Percentiles rank a stretch among this genome's conserved stretches.
phyloP scores from a whole-genome alignment of 2,888 invertebrate genomes.

The Gasteruption jaculator region DNA sequence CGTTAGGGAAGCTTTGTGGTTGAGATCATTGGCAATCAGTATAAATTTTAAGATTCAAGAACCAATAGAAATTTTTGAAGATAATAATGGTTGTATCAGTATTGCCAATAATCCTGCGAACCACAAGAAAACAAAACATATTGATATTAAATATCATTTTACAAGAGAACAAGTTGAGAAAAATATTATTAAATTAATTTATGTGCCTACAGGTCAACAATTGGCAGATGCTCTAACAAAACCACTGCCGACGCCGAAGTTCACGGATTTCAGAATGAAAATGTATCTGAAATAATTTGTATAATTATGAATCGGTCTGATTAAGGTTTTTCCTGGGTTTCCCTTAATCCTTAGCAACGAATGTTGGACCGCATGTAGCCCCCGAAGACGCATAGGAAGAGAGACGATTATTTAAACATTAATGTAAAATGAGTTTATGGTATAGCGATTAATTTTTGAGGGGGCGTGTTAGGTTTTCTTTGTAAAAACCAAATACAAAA shows the following conservation, averaged over 20 bases:
- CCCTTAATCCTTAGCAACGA: constrained; percentile 13
- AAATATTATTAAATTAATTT: constrained; percentile 54
- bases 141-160: constrained; percentile 35
- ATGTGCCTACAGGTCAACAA: constrained; percentile 55
- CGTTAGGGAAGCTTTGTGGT: constrained; percentile 35
- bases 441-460: too few species aligned
- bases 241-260: constrained; percentile 16
- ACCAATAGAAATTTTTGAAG: constrained; percentile 32
- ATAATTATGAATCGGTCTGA: too few species aligned
- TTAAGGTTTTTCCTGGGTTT: constrained; percentile 15
- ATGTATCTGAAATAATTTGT: constrained; percentile 6
- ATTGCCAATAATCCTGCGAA: constrained; percentile 34
- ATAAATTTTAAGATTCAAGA: constrained; percentile 24
- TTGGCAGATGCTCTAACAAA: constrained; percentile 54
- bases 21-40: constrained; percentile 30
- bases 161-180: constrained; percentile 26
- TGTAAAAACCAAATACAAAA: too few species aligned
- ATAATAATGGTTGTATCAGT: constrained; percentile 39
- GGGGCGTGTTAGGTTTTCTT: too few species aligned
- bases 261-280: constrained; percentile 13
- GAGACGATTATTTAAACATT: too few species aligned
- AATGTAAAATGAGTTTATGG: too few species aligned
- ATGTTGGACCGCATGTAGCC: constrained; percentile 16
- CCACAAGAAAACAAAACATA: constrained; percentile 32
- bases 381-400: too few species aligned